Evolutionary conservation across 2,888 invertebrate species (phyloP), one percentile per base, ranked within the genome.

Genomic region (Gonocerus acuteangulatus): DNA sequence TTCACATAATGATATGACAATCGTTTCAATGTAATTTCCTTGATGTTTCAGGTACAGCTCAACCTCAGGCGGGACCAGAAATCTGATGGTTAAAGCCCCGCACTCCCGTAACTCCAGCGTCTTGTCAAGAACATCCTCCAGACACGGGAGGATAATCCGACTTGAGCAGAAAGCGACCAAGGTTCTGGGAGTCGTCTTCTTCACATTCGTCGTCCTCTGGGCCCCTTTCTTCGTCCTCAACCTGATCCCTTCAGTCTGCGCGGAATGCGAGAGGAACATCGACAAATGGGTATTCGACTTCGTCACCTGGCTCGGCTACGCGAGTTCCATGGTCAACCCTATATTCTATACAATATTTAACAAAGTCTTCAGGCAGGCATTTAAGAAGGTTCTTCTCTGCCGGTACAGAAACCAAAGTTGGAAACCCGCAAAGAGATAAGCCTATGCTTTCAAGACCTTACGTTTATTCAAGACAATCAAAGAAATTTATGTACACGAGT

Each of bases 271-370:
- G 70, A 80, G 82, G 39, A 79, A 83, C 61, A 83, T 89, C 54
- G 81, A 87, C 57, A 82, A 80, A 66, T 87, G 89, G 80, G 86
- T 92, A 47, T 86, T 89, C 71, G 90, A 91, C 72, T 81, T 89
- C 64, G 93, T 89, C 61, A 84, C 93, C 48, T 95, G 95, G 95
- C 77, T 95, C 65, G 95, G 95, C 18, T 95, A 94, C 73, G 88
- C 92, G 59, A 92, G 92, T 72, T 92, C 92, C 13, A 92, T 92
- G 85, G 90, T 95, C 32, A 95, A 95, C 76, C 95, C 95, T 1
- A 89, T 95, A 71, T 94, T 95, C 77, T 95, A 95, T 74, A 95
- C 95, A 21, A 91, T 94, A 71, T 95, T 95, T 76, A 95, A 95
- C 76, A 91, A 92, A 73, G 88, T 91, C 62, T 95, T 95, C 76